A percentile compares a stretch with the other conserved stretches of the same genome.
Evolutionary conservation across 30 jellyfish, hydroid and myxozoan species (phyloP).

Genomic region (Turritopsis rubra): DNA sequence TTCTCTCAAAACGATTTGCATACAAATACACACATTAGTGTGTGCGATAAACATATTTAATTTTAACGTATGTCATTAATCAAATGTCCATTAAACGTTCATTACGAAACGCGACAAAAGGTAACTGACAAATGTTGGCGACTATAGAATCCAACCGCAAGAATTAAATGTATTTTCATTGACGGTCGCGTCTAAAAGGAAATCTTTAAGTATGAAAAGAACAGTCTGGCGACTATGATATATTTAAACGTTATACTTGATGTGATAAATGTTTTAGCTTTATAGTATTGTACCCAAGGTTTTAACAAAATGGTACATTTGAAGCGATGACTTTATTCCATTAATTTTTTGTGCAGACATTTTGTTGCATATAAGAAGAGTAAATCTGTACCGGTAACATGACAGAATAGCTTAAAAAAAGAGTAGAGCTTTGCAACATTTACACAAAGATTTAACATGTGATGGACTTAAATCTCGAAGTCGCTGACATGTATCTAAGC

Average conservation of each 20-base stretch:
- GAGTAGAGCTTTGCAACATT: not conserved
- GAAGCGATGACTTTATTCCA: too few species aligned
- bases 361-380: not conserved
- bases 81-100: not conserved
- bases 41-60: slow-evolving; percentile 35
- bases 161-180: not conserved
- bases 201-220: not conserved
- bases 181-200: not conserved
- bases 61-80: not conserved
- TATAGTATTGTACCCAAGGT: not conserved
- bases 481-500: not conserved
- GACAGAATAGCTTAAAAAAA: not conserved
- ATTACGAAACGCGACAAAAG: not conserved
- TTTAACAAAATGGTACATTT: not conserved
- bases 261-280: not conserved
- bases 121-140: not conserved
- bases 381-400: not conserved
- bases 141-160: not conserved
- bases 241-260: not conserved
- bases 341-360: too few species aligned
- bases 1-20: slow-evolving; percentile 33
- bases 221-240: not conserved
- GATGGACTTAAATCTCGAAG: not conserved
- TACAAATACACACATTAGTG: slow-evolving; percentile 35
- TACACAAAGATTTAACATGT: not conserved